A percentile compares a stretch with the other conserved stretches of the same genome.
phyloP scores from a whole-genome alignment of 1,140 invertebrate species.

The Drosophila micromelanica region DNA sequence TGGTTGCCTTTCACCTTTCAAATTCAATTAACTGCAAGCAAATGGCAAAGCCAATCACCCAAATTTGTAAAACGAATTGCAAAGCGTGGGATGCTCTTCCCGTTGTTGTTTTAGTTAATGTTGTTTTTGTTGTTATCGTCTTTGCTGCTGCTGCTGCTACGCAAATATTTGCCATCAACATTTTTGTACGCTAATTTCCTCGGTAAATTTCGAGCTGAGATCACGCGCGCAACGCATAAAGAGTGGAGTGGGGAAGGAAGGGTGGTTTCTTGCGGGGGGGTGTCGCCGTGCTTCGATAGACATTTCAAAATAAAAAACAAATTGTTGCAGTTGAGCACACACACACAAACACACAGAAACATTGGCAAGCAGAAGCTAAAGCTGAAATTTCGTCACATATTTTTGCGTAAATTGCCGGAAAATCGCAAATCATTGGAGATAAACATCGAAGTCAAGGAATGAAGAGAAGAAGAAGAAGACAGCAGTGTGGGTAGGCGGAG shows the following conservation, averaged over 20 bases:
- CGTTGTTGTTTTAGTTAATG: constrained; percentile 6
- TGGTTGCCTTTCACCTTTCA: constrained; percentile 75
- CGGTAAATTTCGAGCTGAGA: constrained; percentile 73
- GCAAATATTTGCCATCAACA: constrained; percentile 81
- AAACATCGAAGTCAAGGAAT: constrained; percentile 81
- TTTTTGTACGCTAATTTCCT: constrained; percentile 81
- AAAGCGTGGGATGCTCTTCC: constrained; percentile 67
- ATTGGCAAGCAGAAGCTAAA: not conserved
- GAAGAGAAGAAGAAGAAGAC: constrained; percentile 70
- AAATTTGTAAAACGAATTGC: constrained; percentile 78
- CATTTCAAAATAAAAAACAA: constrained; percentile 73
- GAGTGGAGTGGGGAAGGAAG: not conserved
- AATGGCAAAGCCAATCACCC: constrained; percentile 74
- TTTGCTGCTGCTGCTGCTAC: constrained; percentile 21
- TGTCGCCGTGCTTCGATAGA: constrained; percentile 44
- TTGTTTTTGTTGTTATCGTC: constrained; percentile 2
- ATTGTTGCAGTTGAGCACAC: constrained; percentile 67
- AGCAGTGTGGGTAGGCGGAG: not conserved
- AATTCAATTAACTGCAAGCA: constrained; percentile 81
- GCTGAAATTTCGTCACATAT: constrained; percentile 81
- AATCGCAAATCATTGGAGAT: constrained; percentile 82
- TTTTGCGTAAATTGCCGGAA: constrained; percentile 83
- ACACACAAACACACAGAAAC: not conserved
- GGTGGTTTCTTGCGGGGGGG: not conserved
- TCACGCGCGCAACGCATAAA: constrained; percentile 78